Evolutionary conservation across 2,113 vertebrate species (phyloP).

Genomic region (Megaceryle maxima): DNA sequence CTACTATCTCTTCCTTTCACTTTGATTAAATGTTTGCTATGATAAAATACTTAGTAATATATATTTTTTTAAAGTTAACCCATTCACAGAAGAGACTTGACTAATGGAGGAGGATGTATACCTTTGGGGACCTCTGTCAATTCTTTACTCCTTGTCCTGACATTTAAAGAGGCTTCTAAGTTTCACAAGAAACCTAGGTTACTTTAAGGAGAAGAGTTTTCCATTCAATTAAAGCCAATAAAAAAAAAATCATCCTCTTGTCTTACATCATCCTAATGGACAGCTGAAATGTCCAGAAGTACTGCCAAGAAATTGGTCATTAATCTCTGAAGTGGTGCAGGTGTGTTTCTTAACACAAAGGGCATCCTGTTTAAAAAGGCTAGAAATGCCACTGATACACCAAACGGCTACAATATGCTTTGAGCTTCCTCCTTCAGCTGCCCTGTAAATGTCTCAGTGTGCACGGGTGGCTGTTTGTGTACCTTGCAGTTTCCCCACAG

Average conservation of each 20-base stretch:
- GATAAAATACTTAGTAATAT: slow-evolving; percentile 55
- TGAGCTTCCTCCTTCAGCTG: background rate
- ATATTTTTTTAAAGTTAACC: slow-evolving; percentile 10
- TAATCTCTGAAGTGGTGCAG: slow-evolving; percentile 22
- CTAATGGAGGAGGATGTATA: slow-evolving; percentile 31
- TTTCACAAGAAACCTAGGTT: background rate
- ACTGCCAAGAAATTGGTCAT: slow-evolving; percentile 19
- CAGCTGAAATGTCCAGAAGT: background rate
- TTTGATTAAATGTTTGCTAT: slow-evolving; percentile 66
- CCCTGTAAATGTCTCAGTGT: background rate
- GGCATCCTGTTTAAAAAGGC: background rate
- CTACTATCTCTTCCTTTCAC: slow-evolving; percentile 59
- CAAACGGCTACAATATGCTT: background rate
- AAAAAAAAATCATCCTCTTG: background rate
- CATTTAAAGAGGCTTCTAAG: background rate
- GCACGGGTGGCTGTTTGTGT: background rate
- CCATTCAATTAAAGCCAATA: background rate
- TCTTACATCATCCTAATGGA: slow-evolving; percentile 35
- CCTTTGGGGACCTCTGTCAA: background rate
- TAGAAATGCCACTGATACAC: background rate
- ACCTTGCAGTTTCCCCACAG: slow-evolving; percentile 3
- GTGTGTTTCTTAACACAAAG: slow-evolving; percentile 40
- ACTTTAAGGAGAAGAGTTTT: background rate
- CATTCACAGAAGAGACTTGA: slow-evolving; percentile 29
- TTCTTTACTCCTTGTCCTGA: background rate